A percentile compares a stretch with the other conserved stretches of the same genome.
phyloP scores from a whole-genome alignment of 1,140 invertebrate genomes.

The Drosophila auraria region DNA sequence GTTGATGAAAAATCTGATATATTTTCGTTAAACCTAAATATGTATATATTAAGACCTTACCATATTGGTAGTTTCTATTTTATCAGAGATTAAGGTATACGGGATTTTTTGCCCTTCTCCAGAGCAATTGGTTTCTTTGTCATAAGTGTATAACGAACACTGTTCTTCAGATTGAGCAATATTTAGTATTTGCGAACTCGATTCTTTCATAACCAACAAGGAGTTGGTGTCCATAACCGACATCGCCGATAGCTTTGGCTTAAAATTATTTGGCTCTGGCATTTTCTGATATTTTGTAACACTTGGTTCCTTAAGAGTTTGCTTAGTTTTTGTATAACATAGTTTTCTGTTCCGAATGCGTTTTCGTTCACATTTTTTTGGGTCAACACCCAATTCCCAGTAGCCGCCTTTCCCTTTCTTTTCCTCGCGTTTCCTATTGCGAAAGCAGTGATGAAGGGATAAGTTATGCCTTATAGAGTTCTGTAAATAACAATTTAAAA shows the following conservation, averaged over 20 bases:
- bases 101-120: conserved; percentile 24
- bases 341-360: conserved; percentile 78
- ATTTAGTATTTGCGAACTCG: neutral
- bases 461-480: conserved; percentile 84
- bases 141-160: too few relatives aligned
- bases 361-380: conserved; percentile 78
- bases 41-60: conserved; percentile 16
- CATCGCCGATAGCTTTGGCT: neutral
- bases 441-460: conserved; percentile 82
- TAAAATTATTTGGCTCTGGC: neutral
- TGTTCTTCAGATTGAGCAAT: neutral
- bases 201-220: neutral
- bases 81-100: conserved; percentile 40
- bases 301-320: neutral
- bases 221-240: neutral
- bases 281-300: neutral
- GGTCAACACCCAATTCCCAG: conserved; percentile 81
- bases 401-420: conserved; percentile 82
- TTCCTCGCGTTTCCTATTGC: conserved; percentile 79
- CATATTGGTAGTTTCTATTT: conserved; percentile 41
- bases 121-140: conserved; percentile 48
- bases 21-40: neutral
- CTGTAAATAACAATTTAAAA: conserved; percentile 46
- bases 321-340: conserved; percentile 24
- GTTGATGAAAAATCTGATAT: neutral